phyloP scores from a whole-genome alignment of 1,140 invertebrate genomes.

The Brachionus manjavacas region DNA sequence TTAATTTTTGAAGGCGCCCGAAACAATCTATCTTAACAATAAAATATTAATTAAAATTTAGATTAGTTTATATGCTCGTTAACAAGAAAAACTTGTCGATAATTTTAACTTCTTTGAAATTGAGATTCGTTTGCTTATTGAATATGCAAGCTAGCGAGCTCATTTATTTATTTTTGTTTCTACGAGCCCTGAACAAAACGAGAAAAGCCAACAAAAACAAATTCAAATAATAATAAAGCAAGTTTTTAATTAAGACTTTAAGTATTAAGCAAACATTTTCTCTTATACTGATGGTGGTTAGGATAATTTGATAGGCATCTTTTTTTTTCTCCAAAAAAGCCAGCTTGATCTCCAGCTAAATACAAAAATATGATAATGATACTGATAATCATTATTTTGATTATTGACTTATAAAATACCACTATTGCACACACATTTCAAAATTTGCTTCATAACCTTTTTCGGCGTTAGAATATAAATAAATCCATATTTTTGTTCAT shows the following conservation, averaged over 20 bases:
- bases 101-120: conserved; percentile 17
- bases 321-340: neutral
- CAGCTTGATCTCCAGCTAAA: neutral
- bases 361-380: conserved; percentile 26
- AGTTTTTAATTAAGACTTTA: conserved; percentile 23
- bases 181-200: conserved; percentile 5
- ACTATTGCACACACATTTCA: conserved; percentile 12
- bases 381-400: neutral
- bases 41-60: conserved; percentile 28
- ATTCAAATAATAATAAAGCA: neutral
- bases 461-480: neutral
- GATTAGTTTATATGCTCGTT: conserved; percentile 9
- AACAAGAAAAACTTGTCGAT: conserved; percentile 30
- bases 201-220: neutral
- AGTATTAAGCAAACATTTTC: conserved; percentile 7
- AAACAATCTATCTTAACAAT: neutral
- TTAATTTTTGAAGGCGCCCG: conserved; percentile 13
- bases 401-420: neutral
- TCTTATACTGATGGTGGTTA: neutral
- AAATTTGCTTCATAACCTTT: conserved; percentile 16
- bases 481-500: neutral
- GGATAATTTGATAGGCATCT: conserved; percentile 36
- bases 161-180: conserved; percentile 16
- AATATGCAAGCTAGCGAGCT: neutral
- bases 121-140: neutral